Percentiles rank a stretch among this genome's conserved stretches.
These are phyloP conservation scores for Cavia aperea DNA, from an alignment of 2,113 vertebrate genomes.

Conservation along the genomic window DNA sequence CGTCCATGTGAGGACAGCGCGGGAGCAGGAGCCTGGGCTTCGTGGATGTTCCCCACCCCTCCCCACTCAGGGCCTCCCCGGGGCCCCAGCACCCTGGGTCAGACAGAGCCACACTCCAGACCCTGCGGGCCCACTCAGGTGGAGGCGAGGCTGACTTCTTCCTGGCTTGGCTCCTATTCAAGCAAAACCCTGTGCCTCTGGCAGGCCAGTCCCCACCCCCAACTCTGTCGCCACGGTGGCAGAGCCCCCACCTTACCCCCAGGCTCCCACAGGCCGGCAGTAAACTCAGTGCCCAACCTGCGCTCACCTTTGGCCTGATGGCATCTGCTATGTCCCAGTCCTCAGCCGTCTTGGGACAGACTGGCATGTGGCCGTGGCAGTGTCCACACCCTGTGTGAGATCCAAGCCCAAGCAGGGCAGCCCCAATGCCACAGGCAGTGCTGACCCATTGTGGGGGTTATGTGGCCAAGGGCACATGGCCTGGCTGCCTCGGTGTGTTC, in stretches of 20 bases:
- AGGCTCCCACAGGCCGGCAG: not conserved
- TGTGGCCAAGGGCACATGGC: not conserved
- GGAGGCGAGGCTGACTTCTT: rapidly evolving
- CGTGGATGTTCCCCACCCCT: not conserved
- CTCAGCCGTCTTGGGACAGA: not conserved
- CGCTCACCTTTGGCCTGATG: not conserved
- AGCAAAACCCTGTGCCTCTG: not conserved
- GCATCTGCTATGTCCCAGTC: not conserved
- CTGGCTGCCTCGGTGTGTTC: not conserved
- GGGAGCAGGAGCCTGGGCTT: not conserved
- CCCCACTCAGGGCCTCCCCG: not conserved
- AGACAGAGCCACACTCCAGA: not conserved
- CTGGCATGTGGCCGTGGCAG: not conserved
- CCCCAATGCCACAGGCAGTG: not conserved
- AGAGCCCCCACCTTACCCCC: not conserved
- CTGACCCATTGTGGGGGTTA: too few species aligned
- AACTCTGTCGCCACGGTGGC: not conserved
- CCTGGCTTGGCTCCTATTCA: not conserved
- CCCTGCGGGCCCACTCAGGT: not conserved
- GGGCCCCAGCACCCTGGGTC: not conserved
- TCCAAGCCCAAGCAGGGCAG: not conserved
- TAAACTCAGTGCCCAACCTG: rapidly evolving
- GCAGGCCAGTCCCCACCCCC: rapidly evolving
- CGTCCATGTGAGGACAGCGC: not conserved
- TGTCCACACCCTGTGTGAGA: too few species aligned